Base-by-base conservation (phyloP, 2,888 invertebrate genomes). In the Alcis repandata region DNA sequence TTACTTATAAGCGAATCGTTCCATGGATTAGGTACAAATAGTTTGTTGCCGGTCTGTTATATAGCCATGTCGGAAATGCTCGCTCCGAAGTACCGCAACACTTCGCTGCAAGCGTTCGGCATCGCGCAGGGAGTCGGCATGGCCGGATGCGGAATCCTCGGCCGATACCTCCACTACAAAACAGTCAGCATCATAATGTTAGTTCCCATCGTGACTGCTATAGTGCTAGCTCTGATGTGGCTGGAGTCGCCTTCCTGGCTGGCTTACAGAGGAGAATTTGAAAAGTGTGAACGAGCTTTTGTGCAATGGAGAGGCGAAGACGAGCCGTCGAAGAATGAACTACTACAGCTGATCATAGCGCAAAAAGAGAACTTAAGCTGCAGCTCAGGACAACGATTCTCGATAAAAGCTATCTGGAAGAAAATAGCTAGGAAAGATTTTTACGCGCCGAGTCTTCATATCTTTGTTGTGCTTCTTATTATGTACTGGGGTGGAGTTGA, bases 401-500 rank as follows among this genome's bases (percentile, higher is more conserved):
- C 56, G 13, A n/a, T 45, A 9, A 32, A 13, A 45, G 7, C 7
- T n/a, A 11, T 45, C 13, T 56, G 45, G 33, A 20, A 11, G 19
- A 56, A 33, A 33, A 56, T 56, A n/a, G 6, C 45, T 15, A 56
- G 45, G 9, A 56, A 6, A 43, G 56, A 56, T 33, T 56, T 56
- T n/a, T 56, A 45, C 9, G 0, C 36, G 56, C 56, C 56, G 6
- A 45, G 33, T 9, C 15, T 56, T 19, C 45, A 56, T 45, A 56
- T 17, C 1, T 56, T 56, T 20, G 8, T 56, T 2, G 11, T 56
- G 2, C 19, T 56, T 4, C 13, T 45, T 10, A 13, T 45, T 2
- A 43, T 45, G 43, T 45, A 56, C 33, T 56, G 56, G 56, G 33
- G 56, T 8, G 56, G 56, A 32, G 19, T 17, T 9, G 56, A 56